Evolutionary conservation across 2,797 vertebrate genomes (phyloP), one percentile per base, ranked within the genome.

Genomic region (Pelochelys cantorii): DNA sequence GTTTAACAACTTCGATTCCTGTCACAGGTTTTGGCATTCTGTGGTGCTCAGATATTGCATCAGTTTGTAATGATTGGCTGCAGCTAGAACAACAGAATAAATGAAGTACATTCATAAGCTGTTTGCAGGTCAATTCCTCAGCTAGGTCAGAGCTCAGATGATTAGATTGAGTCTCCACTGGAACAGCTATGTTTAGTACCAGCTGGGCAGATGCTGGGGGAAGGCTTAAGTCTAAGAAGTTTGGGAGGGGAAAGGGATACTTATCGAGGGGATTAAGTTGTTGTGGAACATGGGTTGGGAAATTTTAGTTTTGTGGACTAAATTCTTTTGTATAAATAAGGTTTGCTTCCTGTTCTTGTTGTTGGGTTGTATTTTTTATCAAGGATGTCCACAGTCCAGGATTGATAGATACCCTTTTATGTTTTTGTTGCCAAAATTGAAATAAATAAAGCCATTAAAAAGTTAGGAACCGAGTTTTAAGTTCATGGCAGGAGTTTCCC

Each of bases 351-450:
- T 42, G 3, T 48, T 4, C 5, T 80, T 68, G 42, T 2, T 59
- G 1, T 12, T 29, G 59, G 27, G 3, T 74, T 83, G n/a, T 1
- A 34, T n/a, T 65, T 88, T 55, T 54, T 84, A 27, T 59, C 56
- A 54, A 57, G 0, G 3, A 37, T 7, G 42, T 52, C 42, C 37
- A 52, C 42, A 27, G 7, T 1, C 56, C 3, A 37, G 18, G 2
- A 80, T 79, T 14, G 60, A 60, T 23, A 81, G 60, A 60, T 23
- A 81, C 0, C 1, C 42, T 37, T 71, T 37, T 71, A 20, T 71
- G 20, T 37, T 68, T 71, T 12, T 11, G 18, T 37, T 37, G 34
- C 18, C n/a, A 34, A 37, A 37, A 71, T 6, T 37, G 68, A 71
- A 71, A 22, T 37, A 34, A 68, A 34, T 68, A 68, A 37, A 71